phyloP scores from a whole-genome alignment of 2,797 vertebrate genomes.

The Notoglanidium macrostoma region DNA sequence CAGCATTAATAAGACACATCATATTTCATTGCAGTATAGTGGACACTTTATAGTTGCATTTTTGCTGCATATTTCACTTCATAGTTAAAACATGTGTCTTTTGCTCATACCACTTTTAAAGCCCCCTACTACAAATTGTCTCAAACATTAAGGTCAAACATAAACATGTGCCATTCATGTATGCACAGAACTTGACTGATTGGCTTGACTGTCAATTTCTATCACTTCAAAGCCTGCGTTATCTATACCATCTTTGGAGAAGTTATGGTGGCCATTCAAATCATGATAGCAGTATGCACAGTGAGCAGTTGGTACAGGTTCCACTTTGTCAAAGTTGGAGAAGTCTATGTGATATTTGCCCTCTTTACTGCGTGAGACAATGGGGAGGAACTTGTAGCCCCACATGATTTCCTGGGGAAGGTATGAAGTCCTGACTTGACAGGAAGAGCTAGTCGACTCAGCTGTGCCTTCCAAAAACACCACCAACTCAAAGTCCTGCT shows the following conservation, averaged over 20 bases:
- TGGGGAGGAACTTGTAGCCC: constrained; percentile 91
- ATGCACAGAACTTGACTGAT: background rate
- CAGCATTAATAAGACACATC: background rate
- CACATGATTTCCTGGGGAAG: constrained; percentile 91
- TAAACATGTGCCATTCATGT: background rate
- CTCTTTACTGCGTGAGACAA: constrained; percentile 91
- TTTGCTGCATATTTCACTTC: background rate
- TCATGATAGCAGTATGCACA: constrained; percentile 91
- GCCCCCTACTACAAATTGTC: background rate
- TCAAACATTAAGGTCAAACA: background rate
- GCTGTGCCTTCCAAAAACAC: constrained; percentile 90
- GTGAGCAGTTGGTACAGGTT: constrained; percentile 88
- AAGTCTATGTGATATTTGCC: constrained; percentile 94
- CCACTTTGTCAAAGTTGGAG: constrained; percentile 90
- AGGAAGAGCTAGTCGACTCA: constrained; percentile 89
- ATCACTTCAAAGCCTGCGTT: constrained; percentile 84
- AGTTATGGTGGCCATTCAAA: constrained; percentile 80
- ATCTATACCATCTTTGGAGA: constrained; percentile 76
- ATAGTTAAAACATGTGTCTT: background rate
- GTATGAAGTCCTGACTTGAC: constrained; percentile 94
- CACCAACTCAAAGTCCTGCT: constrained; percentile 90
- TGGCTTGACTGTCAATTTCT: constrained; percentile 74
- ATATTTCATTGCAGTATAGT: background rate
- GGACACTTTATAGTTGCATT: background rate
- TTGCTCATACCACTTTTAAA: background rate